A percentile compares a stretch with the other conserved stretches of the same genome.
phyloP scores from a whole-genome alignment of 2,888 invertebrate species.

The Volucella bombylans region DNA sequence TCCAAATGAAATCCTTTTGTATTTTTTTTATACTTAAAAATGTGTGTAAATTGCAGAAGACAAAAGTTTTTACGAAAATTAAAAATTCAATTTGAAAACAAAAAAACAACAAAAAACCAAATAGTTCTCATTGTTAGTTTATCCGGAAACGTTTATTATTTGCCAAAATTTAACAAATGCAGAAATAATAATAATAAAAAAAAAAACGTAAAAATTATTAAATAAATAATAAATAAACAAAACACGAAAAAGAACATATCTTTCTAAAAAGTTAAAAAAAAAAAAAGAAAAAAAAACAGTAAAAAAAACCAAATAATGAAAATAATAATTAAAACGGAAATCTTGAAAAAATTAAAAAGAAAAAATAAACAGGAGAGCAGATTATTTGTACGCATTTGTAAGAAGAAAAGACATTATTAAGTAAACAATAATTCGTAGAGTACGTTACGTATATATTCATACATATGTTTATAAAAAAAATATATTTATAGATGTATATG shows the following conservation, averaged over 20 bases:
- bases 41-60: conserved; percentile 36
- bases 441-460: conserved; percentile 34
- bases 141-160: conserved; percentile 42
- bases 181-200: not conserved
- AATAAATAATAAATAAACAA: conserved; percentile 42
- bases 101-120: not conserved
- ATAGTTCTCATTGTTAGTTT: conserved; percentile 44
- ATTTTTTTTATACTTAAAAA: conserved; percentile 62
- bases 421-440: conserved; percentile 26
- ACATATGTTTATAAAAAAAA: not conserved
- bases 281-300: conserved; percentile 9
- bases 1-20: conserved; percentile 47
- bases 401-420: conserved; percentile 9
- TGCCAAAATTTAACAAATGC: conserved; percentile 26
- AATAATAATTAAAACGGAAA: conserved; percentile 34
- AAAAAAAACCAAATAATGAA: conserved; percentile 1
- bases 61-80: conserved; percentile 2
- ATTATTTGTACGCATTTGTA: conserved; percentile 40
- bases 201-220: conserved; percentile 7
- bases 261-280: conserved; percentile 46
- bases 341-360: conserved; percentile 9
- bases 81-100: conserved; percentile 32
- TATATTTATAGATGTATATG: conserved; percentile 33
- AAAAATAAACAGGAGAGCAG: conserved; percentile 39
- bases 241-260: conserved; percentile 70